Base-by-base conservation (phyloP, 1,140 invertebrate species). In the Conus betulinus region DNA sequence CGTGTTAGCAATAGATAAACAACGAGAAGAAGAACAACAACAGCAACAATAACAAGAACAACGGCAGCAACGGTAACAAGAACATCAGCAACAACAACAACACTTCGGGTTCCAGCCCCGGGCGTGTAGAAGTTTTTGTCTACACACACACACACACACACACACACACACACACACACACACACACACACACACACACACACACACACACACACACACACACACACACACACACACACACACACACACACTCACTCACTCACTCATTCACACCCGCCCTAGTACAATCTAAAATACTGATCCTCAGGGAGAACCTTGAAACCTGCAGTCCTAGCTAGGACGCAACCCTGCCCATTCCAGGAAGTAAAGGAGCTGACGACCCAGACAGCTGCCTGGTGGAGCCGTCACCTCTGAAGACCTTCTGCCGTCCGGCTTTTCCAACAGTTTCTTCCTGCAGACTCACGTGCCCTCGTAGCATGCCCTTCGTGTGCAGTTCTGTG, bases 101-200 rank as follows among this genome's bases (percentile, higher is more conserved):
- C n/a, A 11, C 13, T 3, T 39, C 27, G 10, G 27, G 10, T n/a
- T 78, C 23, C 10, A 23, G n/a, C 5, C 4, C 74, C n/a, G 23
- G 39, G 39, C 39, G 39, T 39, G 39, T 39, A 39, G 39, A 39
- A 39, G n/a, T 25, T 78, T 10, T 63, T 11, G 17, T 63, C 10
- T 23, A 78, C 74, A n/a, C 74, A 78, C 74, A 78, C 74, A 78
- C 74, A 78, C 74, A 78, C 74, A n/a, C 74, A 78, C 74, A n/a
- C 74, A 78, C 74, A n/a, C n/a, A 78, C 74, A n/a, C 74, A 78
- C 74, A n/a, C 74, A 78, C 74, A n/a, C 74, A 78, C 74, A n/a
- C 74, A 78, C 74, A n/a, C 74, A 78, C 74, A 78, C 74, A n/a
- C 74, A 78, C 74, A 78, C 74, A n/a, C 74, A 78, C 74, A 78